Conservation (phyloP, 2,797 vertebrate genomes). For the Jordanella pulchra region DNA sequence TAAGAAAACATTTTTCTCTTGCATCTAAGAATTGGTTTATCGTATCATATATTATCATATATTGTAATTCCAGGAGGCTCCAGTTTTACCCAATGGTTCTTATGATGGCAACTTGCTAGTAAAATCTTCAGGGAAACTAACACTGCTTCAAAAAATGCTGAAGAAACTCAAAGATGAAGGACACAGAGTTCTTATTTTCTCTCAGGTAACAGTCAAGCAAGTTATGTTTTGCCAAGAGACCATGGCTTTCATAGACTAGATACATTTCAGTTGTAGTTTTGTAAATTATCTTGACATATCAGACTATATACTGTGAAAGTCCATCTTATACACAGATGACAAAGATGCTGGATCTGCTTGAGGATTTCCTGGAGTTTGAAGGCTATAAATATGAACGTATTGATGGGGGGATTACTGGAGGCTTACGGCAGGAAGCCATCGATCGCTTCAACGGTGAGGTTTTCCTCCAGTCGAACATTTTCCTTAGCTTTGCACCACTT, state of each 20-base stretch:
- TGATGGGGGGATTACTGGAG: constrained; percentile 93
- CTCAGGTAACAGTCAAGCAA: constrained; percentile 82
- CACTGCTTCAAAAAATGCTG: constrained; percentile 97
- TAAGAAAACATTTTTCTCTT: neutral
- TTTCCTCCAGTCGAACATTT: constrained; percentile 1
- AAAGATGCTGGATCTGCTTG: constrained; percentile 97
- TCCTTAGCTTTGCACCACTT: neutral
- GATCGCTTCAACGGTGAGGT: constrained; percentile 95
- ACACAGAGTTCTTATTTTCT: constrained; percentile 97
- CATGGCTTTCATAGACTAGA: neutral
- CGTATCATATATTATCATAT: too few relatives aligned
- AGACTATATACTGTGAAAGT: neutral
- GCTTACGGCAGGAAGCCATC: constrained; percentile 94
- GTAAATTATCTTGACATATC: neutral
- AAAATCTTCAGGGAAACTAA: constrained; percentile 96
- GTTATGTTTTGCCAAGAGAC: neutral
- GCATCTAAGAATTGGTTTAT: neutral
- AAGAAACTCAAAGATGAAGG: constrained; percentile 93
- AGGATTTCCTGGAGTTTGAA: constrained; percentile 96
- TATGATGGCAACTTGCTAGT: constrained; percentile 94
- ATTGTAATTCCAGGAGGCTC: constrained; percentile 87
- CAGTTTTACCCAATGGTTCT: constrained; percentile 92
- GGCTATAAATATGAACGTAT: constrained; percentile 98
- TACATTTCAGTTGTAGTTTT: neutral
- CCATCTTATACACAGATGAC: constrained; percentile 86